Conservation (phyloP, 2,888 invertebrate species). For the Leucania comma region DNA sequence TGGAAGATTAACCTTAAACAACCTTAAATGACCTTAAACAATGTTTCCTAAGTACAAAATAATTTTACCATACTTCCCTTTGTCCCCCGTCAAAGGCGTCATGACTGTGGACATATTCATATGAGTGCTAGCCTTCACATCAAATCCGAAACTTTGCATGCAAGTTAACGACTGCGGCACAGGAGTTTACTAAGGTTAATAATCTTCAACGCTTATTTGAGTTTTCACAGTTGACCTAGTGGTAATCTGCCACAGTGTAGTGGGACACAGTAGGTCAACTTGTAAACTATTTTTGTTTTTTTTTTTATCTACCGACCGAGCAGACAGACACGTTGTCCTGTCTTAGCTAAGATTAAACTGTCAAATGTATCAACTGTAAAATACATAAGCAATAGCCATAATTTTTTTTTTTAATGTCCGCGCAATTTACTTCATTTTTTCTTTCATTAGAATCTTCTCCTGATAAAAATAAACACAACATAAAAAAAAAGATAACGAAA, state of each 20-base stretch:
- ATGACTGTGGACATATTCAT: slow-evolving; percentile 20
- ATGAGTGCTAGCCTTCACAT: slow-evolving; percentile 46
- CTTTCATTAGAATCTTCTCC: too few relatives aligned
- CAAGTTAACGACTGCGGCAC: slow-evolving; percentile 41
- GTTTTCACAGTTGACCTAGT: slow-evolving; percentile 43
- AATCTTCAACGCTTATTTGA: slow-evolving; percentile 41
- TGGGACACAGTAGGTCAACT: slow-evolving; percentile 12
- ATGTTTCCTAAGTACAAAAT: not conserved
- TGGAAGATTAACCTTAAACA: too few relatives aligned
- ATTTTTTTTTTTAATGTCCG: too few relatives aligned
- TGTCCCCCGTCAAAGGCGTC: slow-evolving; percentile 34
- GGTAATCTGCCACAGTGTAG: slow-evolving; percentile 15
- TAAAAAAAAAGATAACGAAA: too few relatives aligned
- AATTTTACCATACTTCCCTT: slow-evolving; percentile 13
- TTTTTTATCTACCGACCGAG: not conserved
- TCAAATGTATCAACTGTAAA: too few relatives aligned
- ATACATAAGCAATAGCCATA: too few relatives aligned
- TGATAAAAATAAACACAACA: too few relatives aligned
- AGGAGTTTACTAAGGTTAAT: slow-evolving; percentile 32
- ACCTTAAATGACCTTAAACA: too few relatives aligned
- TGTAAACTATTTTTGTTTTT: not conserved
- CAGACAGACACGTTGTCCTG: too few relatives aligned
- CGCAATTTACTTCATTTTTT: too few relatives aligned
- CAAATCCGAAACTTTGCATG: slow-evolving; percentile 38
- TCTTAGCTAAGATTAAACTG: too few relatives aligned